Evolutionary conservation across 2,888 invertebrate genomes (phyloP), one percentile per base, ranked within the genome.

Genomic region (Volucella bombylans): DNA sequence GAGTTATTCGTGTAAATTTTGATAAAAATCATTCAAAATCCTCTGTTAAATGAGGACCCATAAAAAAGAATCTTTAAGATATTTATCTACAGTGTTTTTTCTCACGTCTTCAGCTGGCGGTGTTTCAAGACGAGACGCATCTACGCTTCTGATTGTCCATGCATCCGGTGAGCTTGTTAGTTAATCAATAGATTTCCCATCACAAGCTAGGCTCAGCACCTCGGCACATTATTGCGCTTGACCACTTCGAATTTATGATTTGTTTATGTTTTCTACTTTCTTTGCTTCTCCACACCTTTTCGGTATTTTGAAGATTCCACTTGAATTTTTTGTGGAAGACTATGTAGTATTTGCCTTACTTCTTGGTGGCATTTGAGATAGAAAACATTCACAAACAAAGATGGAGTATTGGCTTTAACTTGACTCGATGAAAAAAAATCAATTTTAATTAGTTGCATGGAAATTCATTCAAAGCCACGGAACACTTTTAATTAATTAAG

Each of bases 31-130:
- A 76, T 81, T 50, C 67, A 80, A 71, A 72, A 76, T 76, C 45
- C 65, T 39, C 71, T 72, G 85, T 76, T 85, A 85, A 85, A 85
- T 72, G 71, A 72, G 85, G 72, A 45, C 71, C 85, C 85, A 74
- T 83, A 83, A 79, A 83, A 78, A 45, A 73, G 50, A 73, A 47
- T 68, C 67, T 62, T 55, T 57, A 39, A 68, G 79, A 83, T 83
- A 68, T 79, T 69, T 79, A 79, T 74, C 73, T 77, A 65, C 18
- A 14, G 62, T 47, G 68, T 9, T 62, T 79, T 50, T 69, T 79
- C 74, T 74, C 73, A 74, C 49, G 78, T 65, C 59, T 39, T n/a
- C 59, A 43, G 59, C 45, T 61, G 52, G 39, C 59, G 43, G 55
- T 47, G 31, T 65, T 61, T 65, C 64, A 52, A 65, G 59, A 71